These are phyloP conservation scores for Athene cunicularia DNA, from an alignment of 2,113 vertebrate genomes.

Conservation along the genomic window DNA sequence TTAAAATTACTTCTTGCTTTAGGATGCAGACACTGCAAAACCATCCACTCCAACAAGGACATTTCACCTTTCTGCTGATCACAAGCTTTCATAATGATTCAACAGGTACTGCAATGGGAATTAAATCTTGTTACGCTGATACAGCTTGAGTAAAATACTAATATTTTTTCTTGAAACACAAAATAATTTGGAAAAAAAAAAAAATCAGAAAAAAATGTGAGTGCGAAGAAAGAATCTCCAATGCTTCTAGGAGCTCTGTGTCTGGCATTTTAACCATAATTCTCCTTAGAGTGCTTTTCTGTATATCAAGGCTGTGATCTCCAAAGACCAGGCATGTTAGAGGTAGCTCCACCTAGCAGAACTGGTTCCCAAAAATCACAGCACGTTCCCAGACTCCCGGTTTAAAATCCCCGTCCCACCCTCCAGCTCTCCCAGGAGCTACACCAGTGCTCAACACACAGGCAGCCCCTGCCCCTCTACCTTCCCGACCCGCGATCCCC, in stretches of 20 bases:
- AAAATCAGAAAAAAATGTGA: neutral
- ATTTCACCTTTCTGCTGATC: neutral
- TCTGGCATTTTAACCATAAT: neutral
- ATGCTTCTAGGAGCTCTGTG: neutral
- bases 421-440: neutral
- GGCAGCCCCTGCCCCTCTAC: neutral
- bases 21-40: neutral
- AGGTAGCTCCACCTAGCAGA: slow-evolving; percentile 15
- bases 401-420: neutral
- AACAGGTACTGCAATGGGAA: neutral
- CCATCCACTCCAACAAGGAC: neutral
- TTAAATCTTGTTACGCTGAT: neutral
- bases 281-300: neutral
- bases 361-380: slow-evolving; percentile 36
- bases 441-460: neutral
- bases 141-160: neutral
- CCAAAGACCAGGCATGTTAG: neutral
- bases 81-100: neutral
- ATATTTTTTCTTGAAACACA: neutral
- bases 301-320: neutral
- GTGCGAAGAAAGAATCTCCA: neutral
- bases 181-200: neutral
- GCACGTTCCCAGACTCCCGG: neutral
- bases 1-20: neutral
- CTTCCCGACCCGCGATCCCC: neutral